Conservation (phyloP, 2,888 invertebrate species). For the Brenthis hecate region DNA sequence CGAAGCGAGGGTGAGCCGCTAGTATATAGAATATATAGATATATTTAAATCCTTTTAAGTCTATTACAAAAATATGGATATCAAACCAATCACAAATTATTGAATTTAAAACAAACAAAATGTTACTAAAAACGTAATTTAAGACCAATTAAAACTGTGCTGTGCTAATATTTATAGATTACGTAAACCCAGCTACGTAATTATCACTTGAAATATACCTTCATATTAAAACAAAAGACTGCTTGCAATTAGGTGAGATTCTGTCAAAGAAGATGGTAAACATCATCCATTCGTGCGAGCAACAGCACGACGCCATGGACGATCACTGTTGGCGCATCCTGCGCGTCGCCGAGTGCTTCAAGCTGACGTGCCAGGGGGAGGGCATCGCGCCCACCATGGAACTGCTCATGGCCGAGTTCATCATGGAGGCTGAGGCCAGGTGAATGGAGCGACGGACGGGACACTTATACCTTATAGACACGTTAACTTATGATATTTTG, state of each 20-base stretch:
- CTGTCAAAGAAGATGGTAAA: constrained; percentile 59
- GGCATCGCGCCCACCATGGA: constrained; percentile 67
- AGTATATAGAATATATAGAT: no score
- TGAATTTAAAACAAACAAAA: no score
- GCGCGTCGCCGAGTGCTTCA: constrained; percentile 69
- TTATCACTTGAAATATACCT: not conserved
- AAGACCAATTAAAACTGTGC: no score
- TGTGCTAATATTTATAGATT: no score
- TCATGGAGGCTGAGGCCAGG: constrained; percentile 61
- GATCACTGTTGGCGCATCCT: constrained; percentile 72
- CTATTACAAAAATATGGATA: no score
- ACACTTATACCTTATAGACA: not conserved
- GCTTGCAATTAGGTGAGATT: constrained; percentile 51
- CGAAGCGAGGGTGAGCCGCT: no score
- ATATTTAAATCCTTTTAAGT: no score
- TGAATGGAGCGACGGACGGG: constrained; percentile 25
- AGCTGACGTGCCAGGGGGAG: constrained; percentile 50
- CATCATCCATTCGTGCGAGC: constrained; percentile 63
- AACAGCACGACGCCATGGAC: constrained; percentile 51
- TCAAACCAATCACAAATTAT: no score
- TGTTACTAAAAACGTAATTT: no score
- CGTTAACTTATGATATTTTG: no score
- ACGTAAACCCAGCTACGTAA: no score
- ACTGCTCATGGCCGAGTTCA: constrained; percentile 66
- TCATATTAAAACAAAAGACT: no score